Base-by-base conservation (phyloP, 2,113 vertebrate species). In the Actenoides lindsayi region DNA sequence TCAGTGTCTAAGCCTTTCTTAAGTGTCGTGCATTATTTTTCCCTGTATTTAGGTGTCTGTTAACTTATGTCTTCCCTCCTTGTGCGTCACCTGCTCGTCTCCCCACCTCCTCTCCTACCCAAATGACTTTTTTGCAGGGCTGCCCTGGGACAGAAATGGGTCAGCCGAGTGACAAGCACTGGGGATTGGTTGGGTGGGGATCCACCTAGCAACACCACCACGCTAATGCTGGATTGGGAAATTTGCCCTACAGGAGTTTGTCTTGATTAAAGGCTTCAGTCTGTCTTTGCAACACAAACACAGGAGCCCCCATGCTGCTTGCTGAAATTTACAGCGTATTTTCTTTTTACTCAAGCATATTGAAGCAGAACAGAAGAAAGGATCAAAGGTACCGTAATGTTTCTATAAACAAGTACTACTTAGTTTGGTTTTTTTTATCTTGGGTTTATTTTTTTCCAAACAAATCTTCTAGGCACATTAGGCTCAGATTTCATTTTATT, bases 351-450 rank as follows among this genome's bases (percentile, higher is more conserved):
- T 96, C 86, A 87, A 94, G 89, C 91, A 97, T 95, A 97, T 95
- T 96, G 93, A 97, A 96, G 95, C 88, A 92, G 95, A 97, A 95
- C 96, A 96, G 95, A 96, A 96, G 96, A 96, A 96, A 97, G 95
- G 96, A 97, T 97, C 96, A 97, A 97, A 97, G 97, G 96, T 97
- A 97, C 96, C 65, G 84, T 96, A 96, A 96, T 96, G 96, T 97
- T 97, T 96, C 95, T 96, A 97, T 97, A 97, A 97, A 97, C 97
- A 97, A 97, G 92, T 96, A 96, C 88, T 96, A 97, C 97, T 96
- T 97, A 97, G 93, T 95, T 97, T 95, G 89, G 65, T 91, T 91
- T 96, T 94, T 95, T 97, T 90, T 92, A 92, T 94, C 96, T 96
- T 95, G 89, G 80, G 93, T 93, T 95, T 94, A 92, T 93, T 96